Conservation (phyloP, 2,113 vertebrate species). For the Megaceryle torquata region DNA sequence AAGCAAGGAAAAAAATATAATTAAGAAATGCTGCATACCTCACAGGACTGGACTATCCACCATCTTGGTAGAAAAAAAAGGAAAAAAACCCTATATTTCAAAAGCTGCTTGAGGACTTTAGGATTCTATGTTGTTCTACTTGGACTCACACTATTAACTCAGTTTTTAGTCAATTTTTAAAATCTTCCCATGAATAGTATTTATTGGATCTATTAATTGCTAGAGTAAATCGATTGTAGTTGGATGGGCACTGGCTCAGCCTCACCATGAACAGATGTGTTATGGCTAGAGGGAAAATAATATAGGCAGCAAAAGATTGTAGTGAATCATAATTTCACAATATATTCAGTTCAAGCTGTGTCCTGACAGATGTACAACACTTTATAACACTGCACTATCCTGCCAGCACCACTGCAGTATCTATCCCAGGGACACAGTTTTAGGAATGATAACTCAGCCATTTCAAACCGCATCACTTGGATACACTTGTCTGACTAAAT, state of each 20-base stretch:
- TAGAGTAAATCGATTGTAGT: not conserved
- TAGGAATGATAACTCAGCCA: constrained; percentile 7
- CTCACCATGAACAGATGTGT: not conserved
- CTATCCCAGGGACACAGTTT: not conserved
- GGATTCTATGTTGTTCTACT: not conserved
- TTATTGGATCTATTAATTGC: not conserved
- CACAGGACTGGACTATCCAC: not conserved
- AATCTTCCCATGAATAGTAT: not conserved
- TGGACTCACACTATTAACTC: not conserved
- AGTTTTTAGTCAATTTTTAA: not conserved
- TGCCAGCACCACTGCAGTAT: not conserved
- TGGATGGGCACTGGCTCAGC: not conserved
- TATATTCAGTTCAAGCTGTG: not conserved
- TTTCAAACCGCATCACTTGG: constrained; percentile 26
- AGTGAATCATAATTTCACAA: not conserved
- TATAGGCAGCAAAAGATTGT: not conserved
- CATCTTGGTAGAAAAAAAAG: not conserved
- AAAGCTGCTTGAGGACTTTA: not conserved
- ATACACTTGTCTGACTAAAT: constrained; percentile 27
- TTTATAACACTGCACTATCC: not conserved
- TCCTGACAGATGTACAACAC: not conserved
- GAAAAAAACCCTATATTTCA: not conserved
- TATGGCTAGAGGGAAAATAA: constrained; percentile 14
- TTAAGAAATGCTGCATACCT: not conserved
- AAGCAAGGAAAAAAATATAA: not conserved